Percentiles rank a stretch among this genome's conserved stretches.
Conservation (phyloP, 2,797 vertebrate genomes). For the Myotis pilosus region DNA sequence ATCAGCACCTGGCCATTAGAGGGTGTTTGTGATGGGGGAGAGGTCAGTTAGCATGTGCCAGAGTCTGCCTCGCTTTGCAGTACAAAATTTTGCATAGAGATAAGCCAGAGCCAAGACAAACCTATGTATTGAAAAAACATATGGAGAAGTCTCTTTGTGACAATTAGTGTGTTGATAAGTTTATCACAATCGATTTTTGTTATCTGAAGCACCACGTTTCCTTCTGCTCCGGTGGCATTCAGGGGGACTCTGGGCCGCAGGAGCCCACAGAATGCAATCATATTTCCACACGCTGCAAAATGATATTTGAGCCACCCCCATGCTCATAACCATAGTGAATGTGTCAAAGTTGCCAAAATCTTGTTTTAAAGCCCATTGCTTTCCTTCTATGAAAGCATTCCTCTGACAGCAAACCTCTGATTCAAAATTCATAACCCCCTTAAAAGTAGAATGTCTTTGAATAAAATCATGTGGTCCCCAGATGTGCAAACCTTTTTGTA, state of each 20-base stretch:
- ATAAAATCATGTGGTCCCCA: not conserved
- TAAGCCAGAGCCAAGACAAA: not conserved
- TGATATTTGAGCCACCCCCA: constrained; percentile 39
- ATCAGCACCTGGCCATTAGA: fast-evolving
- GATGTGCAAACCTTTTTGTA: constrained; percentile 26
- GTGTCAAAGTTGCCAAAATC: constrained; percentile 69
- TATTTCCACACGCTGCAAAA: constrained; percentile 64
- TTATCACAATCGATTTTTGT: not conserved
- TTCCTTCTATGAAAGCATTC: constrained; percentile 64
- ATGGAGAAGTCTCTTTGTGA: not conserved
- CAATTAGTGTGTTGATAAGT: not conserved
- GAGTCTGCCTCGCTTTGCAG: not conserved
- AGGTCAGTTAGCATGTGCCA: not conserved
- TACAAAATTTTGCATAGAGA: not conserved
- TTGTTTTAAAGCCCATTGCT: constrained; percentile 66
- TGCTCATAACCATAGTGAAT: constrained; percentile 54
- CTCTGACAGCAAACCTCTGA: constrained; percentile 65
- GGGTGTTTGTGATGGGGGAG: not conserved
- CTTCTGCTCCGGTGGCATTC: not conserved
- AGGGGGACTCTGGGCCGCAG: not conserved
- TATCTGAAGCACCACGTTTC: not conserved
- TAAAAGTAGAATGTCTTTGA: constrained; percentile 50
- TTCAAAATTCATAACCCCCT: constrained; percentile 72
- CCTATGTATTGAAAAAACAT: not conserved
- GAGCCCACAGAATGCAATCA: not conserved